Percentiles rank a stretch among this genome's conserved stretches.
Conservation (phyloP, 2,797 vertebrate genomes). For the Karalla daura region DNA sequence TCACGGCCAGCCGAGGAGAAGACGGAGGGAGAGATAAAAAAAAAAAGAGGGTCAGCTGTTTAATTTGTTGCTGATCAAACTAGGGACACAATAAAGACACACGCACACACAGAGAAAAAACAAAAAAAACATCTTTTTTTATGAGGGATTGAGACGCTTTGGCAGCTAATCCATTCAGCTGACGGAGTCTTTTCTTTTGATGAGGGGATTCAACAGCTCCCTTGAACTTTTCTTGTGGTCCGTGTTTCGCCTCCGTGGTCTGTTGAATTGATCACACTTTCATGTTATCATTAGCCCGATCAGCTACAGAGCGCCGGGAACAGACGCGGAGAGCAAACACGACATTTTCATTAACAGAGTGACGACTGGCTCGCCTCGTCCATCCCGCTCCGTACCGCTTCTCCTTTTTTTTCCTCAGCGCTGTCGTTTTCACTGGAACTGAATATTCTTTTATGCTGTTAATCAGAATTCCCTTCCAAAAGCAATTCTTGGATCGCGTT, state of each 20-base stretch:
- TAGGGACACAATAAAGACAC: constrained; percentile 25
- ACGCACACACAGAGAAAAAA: too few relatives aligned
- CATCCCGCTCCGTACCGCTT: constrained; percentile 5
- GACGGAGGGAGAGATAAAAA: too few relatives aligned
- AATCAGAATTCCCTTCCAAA: constrained; percentile 67
- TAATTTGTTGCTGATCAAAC: constrained; percentile 42
- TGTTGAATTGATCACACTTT: constrained; percentile 33
- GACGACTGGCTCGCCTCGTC: not conserved
- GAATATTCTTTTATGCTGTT: constrained; percentile 68
- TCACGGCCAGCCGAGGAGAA: constrained; percentile 60
- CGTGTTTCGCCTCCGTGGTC: constrained; percentile 19
- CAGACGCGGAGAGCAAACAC: constrained; percentile 8
- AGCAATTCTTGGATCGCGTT: constrained; percentile 63
- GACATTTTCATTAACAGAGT: constrained; percentile 2
- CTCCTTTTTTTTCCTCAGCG: constrained; percentile 25
- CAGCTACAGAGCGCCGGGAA: not conserved
- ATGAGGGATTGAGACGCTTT: constrained; percentile 37
- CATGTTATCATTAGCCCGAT: constrained; percentile 15
- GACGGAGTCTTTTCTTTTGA: constrained; percentile 46
- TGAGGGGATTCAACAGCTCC: constrained; percentile 40
- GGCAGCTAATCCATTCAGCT: constrained; percentile 55
- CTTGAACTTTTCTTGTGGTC: constrained; percentile 10
- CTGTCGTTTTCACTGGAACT: constrained; percentile 38
- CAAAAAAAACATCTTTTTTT: constrained; percentile 44
- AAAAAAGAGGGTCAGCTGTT: constrained; percentile 42